Evolutionary conservation across 2,888 invertebrate genomes (phyloP).

Genomic region (Carcina quercana): DNA sequence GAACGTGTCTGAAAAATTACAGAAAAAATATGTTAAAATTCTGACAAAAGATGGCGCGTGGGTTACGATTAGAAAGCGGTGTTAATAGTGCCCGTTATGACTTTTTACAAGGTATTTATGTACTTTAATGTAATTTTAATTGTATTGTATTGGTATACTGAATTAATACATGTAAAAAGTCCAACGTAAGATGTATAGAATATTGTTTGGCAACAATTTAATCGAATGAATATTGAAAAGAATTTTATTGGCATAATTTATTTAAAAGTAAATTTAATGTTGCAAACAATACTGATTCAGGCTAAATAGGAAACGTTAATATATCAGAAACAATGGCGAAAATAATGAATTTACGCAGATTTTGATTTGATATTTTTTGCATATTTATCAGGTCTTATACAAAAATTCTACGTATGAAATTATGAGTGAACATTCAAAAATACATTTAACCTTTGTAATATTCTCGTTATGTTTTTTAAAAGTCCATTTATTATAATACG

Average conservation of each 20-base stretch:
- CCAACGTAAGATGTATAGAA: slow-evolving; percentile 11
- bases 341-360: no score
- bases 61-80: slow-evolving; percentile 44
- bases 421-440: no score
- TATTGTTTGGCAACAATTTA: slow-evolving; percentile 37
- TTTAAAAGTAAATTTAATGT: slow-evolving; percentile 14
- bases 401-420: no score
- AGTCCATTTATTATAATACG: no score
- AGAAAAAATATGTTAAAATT: slow-evolving; percentile 14
- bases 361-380: no score
- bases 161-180: slow-evolving; percentile 16
- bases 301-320: slow-evolving; percentile 4
- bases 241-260: neutral
- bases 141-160: slow-evolving; percentile 1
- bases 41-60: slow-evolving; percentile 19
- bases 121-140: slow-evolving; percentile 7
- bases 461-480: no score
- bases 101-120: slow-evolving; percentile 14
- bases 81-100: slow-evolving; percentile 22
- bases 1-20: slow-evolving; percentile 82
- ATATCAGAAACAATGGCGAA: no score
- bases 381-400: no score
- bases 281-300: slow-evolving; percentile 23
- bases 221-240: slow-evolving; percentile 2
- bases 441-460: no score